Conservation (phyloP, 2,888 invertebrate genomes). For the Pasiphila rectangulata region DNA sequence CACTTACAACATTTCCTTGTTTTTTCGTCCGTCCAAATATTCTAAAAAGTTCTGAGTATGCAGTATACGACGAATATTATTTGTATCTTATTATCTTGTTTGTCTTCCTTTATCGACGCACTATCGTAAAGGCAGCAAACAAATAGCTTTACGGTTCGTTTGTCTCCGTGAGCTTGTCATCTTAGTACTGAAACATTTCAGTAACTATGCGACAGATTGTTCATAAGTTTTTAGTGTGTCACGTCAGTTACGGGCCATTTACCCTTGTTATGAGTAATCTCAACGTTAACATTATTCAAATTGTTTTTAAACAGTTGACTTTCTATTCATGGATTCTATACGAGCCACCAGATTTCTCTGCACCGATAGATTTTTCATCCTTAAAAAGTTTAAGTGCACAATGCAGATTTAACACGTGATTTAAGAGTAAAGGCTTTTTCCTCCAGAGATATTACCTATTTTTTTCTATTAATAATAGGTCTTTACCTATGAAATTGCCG, state of each 20-base stretch:
- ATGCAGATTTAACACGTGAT: too few species aligned
- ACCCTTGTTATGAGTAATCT: constrained; percentile 14
- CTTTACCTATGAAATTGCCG: too few species aligned
- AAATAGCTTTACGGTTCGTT: constrained; percentile 58
- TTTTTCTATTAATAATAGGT: too few species aligned
- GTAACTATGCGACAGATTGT: constrained; percentile 17
- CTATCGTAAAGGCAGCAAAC: constrained; percentile 53
- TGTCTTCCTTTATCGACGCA: constrained; percentile 43
- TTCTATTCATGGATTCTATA: too few species aligned
- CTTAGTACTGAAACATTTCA: constrained; percentile 10
- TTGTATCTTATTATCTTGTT: constrained; percentile 11
- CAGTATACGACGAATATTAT: constrained; percentile 7
- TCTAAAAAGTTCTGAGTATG: not conserved
- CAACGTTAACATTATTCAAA: too few species aligned
- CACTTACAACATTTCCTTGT: constrained; percentile 25
- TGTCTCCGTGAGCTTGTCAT: constrained; percentile 44
- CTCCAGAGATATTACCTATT: too few species aligned
- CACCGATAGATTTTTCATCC: too few species aligned
- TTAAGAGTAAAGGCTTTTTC: too few species aligned
- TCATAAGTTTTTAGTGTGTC: constrained; percentile 19
- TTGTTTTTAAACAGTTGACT: constrained; percentile 22
- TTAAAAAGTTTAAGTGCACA: too few species aligned
- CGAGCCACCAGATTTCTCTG: too few species aligned
- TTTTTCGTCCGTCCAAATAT: constrained; percentile 5
- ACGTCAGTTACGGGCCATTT: constrained; percentile 17